Percentiles rank a stretch among this genome's conserved stretches.
Evolutionary conservation across 2,113 vertebrate genomes (phyloP).

Genomic region (Poeciliopsis occidentalis): DNA sequence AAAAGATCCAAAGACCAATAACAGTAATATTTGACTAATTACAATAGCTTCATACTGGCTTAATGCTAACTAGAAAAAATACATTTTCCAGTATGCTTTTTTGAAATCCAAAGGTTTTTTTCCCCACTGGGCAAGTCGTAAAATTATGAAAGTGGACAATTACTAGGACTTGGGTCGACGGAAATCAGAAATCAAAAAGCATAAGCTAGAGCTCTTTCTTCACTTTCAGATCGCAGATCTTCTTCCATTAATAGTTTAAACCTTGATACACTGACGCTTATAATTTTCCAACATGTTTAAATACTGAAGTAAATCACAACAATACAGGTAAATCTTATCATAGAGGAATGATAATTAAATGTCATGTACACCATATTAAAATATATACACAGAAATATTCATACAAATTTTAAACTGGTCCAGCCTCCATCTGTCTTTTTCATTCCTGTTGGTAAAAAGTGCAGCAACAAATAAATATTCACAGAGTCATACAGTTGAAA

Average conservation of each 20-base stretch:
- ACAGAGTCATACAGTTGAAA: conserved; percentile 59
- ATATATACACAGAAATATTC: conserved; percentile 83
- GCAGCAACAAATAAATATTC: conserved; percentile 63
- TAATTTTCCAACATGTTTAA: conserved; percentile 78
- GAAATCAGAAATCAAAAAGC: conserved; percentile 58
- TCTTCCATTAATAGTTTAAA: conserved; percentile 75
- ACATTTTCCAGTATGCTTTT: conserved; percentile 60
- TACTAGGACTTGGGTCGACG: conserved; percentile 55
- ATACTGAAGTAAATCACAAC: conserved; percentile 83
- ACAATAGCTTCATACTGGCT: conserved; percentile 74
- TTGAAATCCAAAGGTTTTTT: conserved; percentile 58
- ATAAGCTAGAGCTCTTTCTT: not conserved
- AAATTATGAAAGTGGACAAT: conserved; percentile 78
- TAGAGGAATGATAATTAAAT: conserved; percentile 81
- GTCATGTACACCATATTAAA: conserved; percentile 84
- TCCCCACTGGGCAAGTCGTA: conserved; percentile 61
- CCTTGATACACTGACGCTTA: conserved; percentile 78
- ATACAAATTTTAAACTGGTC: conserved; percentile 76
- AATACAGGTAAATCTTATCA: conserved; percentile 82
- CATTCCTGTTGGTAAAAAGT: conserved; percentile 64
- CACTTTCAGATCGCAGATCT: conserved; percentile 71
- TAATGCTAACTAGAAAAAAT: conserved; percentile 79
- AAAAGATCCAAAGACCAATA: conserved; percentile 75
- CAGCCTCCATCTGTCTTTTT: conserved; percentile 73
- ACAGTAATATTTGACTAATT: conserved; percentile 79